Evolutionary conservation across 2,797 vertebrate species (phyloP), one percentile per base, ranked within the genome.

Genomic region (Chaunax sp.): DNA sequence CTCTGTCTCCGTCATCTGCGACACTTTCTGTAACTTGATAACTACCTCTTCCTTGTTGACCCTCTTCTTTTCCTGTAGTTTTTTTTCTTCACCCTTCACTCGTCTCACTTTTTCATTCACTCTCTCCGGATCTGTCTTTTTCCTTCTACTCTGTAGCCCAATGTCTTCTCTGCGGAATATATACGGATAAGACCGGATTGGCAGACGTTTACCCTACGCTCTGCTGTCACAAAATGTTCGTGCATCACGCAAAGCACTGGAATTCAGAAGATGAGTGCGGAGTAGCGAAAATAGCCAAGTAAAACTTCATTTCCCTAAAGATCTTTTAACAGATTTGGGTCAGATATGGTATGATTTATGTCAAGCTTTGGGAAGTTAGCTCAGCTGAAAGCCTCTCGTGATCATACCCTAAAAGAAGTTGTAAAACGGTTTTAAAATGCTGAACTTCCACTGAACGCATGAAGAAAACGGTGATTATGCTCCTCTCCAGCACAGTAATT

Each of bases 241-340:
- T 37, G 60, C 44, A 44, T 56, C 62, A 62, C 13, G 8, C 63
- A 40, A 58, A 15, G 43, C 43, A 22, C 58, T 46, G 26, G 75
- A 73, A 75, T 60, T 56, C 58, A 67, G 30, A 65, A 33, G 56
- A 77, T 18, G 56, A 74, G 41, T 37, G 59, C 3, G 1, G 18
- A 43, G 54, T 13, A 38, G 26, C 59, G 81, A 84, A 87, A 86
- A 85, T 83, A 85, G 67, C 62, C 45, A 3, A 61, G 49, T 69
- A 78, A 75, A 82, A 58, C 45, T 44, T 69, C 43, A 49, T 64
- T 75, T 84, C 74, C 82, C 67, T 50, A n/a, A 81, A 75, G 80
- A 79, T 63, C n/a, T 80, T 62, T 44, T 28, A 55, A 62, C 83
- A 84, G 69, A 82, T 87, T 79, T 78, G 72, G 80, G 83, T 90